Conservation (phyloP, 2,888 invertebrate genomes). For the Drosophila testacea region DNA sequence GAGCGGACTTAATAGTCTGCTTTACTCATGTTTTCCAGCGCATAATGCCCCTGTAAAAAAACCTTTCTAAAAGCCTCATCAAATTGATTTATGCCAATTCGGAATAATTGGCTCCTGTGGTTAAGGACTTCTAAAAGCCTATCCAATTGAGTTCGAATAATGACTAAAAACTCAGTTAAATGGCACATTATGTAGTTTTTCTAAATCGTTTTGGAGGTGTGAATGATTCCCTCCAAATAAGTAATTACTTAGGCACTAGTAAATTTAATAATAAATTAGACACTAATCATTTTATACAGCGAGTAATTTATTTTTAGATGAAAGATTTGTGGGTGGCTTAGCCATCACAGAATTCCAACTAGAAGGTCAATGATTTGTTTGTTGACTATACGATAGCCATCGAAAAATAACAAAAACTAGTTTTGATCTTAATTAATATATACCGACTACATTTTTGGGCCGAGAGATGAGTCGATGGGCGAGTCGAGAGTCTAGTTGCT, state of each 20-base stretch:
- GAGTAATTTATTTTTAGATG: constrained; percentile 6
- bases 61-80: constrained; percentile 25
- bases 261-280: background rate
- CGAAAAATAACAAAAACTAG: constrained; percentile 34
- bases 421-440: constrained; percentile 36
- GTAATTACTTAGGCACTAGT: background rate
- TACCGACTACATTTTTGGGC: constrained; percentile 10
- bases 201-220: constrained; percentile 2
- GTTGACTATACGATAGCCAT: constrained; percentile 9
- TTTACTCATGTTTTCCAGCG: constrained; percentile 9
- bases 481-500: constrained; percentile 30
- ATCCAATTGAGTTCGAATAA: background rate
- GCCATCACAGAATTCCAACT: constrained; percentile 24
- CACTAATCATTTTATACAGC: constrained; percentile 4
- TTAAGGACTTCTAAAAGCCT: constrained; percentile 9
- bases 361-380: constrained; percentile 24
- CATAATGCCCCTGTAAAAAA: constrained; percentile 2
- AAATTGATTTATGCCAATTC: constrained; percentile 29
- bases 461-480: constrained; percentile 32
- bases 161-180: background rate
- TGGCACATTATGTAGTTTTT: background rate
- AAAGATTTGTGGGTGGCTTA: constrained; percentile 40
- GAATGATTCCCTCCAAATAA: background rate
- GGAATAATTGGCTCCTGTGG: constrained; percentile 31
- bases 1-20: constrained; percentile 5